phyloP scores from a whole-genome alignment of 2,888 invertebrate species.

The Heliconius charithonia region DNA sequence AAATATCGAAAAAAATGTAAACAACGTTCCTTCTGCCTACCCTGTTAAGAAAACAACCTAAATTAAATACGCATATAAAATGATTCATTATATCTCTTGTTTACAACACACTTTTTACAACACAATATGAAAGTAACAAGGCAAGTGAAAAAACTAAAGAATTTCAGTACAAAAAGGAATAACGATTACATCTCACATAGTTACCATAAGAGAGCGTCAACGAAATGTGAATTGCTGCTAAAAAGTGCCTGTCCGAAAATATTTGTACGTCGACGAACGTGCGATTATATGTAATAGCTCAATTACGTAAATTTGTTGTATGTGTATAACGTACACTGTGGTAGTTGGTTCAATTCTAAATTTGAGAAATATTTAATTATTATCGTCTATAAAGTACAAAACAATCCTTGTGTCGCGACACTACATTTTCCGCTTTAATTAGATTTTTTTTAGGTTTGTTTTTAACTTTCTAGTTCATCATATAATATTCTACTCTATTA shows the following conservation, averaged over 20 bases:
- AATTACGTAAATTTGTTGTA: conserved; percentile 45
- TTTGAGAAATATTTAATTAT: background rate
- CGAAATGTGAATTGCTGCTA: conserved; percentile 74
- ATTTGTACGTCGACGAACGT: conserved; percentile 58
- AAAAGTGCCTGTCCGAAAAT: conserved; percentile 66
- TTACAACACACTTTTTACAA: conserved; percentile 8
- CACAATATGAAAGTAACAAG: conserved; percentile 7
- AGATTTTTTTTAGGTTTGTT: no score
- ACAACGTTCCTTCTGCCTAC: no score
- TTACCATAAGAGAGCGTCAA: conserved; percentile 73
- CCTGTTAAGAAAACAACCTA: background rate
- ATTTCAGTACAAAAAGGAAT: conserved; percentile 21
- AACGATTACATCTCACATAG: conserved; percentile 55
- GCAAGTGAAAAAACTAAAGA: conserved; percentile 12
- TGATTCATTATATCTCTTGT: background rate
- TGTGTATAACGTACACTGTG: background rate
- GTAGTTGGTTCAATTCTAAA: background rate
- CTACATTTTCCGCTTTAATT: no score
- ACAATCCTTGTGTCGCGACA: no score
- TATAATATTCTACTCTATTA: no score
- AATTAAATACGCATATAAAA: background rate
- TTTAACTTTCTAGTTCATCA: no score
- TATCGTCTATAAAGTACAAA: no score
- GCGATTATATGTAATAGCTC: conserved; percentile 52
- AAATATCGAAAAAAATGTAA: no score